Percentiles rank a stretch among this genome's conserved stretches.
These are phyloP conservation scores for Geophilus truncorum DNA, from an alignment of 2,888 invertebrate species.

Conservation along the genomic window DNA sequence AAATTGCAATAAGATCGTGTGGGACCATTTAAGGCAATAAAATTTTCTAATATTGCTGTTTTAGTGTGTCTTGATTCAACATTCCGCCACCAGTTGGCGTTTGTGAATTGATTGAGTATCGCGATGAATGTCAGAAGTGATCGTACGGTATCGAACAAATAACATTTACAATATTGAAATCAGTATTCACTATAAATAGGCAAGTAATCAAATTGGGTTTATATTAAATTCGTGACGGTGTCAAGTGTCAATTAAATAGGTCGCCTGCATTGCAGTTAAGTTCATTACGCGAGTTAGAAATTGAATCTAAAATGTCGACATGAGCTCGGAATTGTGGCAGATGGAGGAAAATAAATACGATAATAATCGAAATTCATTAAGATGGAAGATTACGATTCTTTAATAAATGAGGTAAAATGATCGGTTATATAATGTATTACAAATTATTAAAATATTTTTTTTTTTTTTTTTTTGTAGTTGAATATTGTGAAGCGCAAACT, in stretches of 20 bases:
- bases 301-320: not conserved
- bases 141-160: not conserved
- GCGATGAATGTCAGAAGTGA: not conserved
- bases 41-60: too few species aligned
- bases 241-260: not conserved
- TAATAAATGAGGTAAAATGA: constrained; percentile 29
- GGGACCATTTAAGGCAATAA: not conserved
- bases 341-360: not conserved
- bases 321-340: not conserved
- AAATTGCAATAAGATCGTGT: not conserved
- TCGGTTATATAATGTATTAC: not conserved
- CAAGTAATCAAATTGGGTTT: not conserved
- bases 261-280: not conserved
- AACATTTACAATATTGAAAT: not conserved
- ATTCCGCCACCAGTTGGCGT: not conserved
- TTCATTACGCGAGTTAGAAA: not conserved
- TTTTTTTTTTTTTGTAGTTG: constrained; percentile 33
- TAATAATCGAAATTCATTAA: not conserved
- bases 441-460: not conserved
- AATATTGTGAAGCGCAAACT: constrained; percentile 56
- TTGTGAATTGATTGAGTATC: not conserved
- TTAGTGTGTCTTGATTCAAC: too few species aligned
- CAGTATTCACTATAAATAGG: not conserved
- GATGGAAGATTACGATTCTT: constrained; percentile 27
- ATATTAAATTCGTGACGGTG: not conserved